These are phyloP conservation scores for Mustela lutreola DNA, from an alignment of 2,113 vertebrate genomes.

Conservation along the genomic window DNA sequence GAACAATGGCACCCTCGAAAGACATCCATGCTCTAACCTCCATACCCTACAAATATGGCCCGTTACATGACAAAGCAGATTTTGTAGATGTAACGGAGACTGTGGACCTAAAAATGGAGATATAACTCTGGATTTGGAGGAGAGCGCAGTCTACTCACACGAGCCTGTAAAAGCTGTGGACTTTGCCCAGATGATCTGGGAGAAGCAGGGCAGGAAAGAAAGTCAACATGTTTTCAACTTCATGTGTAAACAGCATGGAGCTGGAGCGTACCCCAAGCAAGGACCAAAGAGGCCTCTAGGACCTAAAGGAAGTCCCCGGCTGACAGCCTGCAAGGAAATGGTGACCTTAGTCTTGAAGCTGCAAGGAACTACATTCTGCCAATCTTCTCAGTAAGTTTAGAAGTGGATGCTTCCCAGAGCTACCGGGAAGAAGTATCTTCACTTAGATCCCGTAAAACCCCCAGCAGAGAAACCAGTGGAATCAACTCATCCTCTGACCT, in stretches of 20 bases:
- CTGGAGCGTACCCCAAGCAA: fast-evolving
- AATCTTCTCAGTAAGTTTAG: neutral
- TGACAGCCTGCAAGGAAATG: neutral
- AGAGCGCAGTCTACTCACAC: neutral
- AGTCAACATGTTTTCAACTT: fast-evolving
- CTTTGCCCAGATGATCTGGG: neutral
- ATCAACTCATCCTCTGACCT: neutral
- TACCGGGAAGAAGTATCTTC: neutral
- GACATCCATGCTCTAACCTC: too few relatives aligned
- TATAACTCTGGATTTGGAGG: neutral
- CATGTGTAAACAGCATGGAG: too few relatives aligned
- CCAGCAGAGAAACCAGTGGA: neutral
- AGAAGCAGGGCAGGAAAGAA: neutral
- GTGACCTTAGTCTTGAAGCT: neutral
- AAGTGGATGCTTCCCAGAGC: neutral
- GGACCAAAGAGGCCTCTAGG: too few relatives aligned
- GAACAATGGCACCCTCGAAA: neutral
- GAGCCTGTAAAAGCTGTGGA: neutral
- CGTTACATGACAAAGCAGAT: neutral
- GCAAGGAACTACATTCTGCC: neutral
- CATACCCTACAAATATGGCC: neutral
- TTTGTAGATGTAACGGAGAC: neutral
- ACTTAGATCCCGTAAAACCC: neutral
- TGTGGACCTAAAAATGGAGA: neutral
- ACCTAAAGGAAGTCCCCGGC: neutral